These are phyloP conservation scores for Echeneis naucrates DNA, from an alignment of 2,797 vertebrate genomes.

Conservation along the genomic window DNA sequence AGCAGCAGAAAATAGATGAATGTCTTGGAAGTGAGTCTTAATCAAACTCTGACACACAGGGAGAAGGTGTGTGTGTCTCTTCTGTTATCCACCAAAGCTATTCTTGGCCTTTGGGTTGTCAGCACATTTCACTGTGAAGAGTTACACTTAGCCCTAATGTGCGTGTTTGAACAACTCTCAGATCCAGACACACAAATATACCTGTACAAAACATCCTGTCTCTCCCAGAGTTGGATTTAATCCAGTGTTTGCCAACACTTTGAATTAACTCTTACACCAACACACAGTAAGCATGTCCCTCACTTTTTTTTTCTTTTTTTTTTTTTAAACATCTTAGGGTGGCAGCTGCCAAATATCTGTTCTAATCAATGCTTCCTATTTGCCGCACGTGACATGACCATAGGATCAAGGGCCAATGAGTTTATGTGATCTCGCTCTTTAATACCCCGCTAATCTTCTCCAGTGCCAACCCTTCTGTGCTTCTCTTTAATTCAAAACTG, in stretches of 20 bases:
- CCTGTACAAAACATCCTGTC: constrained; percentile 14
- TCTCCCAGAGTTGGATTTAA: constrained; percentile 31
- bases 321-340: constrained; percentile 34
- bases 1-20: constrained; percentile 66
- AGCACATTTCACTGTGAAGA: constrained; percentile 79
- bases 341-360: constrained; percentile 52
- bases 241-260: constrained; percentile 37
- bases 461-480: constrained; percentile 7
- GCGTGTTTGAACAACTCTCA: constrained; percentile 52
- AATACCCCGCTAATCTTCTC: constrained; percentile 30
- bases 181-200: constrained; percentile 38
- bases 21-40: constrained; percentile 52
- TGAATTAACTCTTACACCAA: constrained; percentile 33
- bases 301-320: constrained; percentile 25
- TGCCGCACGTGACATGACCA: constrained; percentile 41
- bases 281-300: constrained; percentile 15
- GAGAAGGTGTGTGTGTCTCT: constrained; percentile 59
- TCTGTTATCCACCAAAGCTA: constrained; percentile 76
- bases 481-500: constrained; percentile 5
- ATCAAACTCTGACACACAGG: constrained; percentile 64
- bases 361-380: constrained; percentile 61
- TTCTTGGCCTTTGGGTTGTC: constrained; percentile 77
- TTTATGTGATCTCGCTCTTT: constrained; percentile 22
- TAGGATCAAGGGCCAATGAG: constrained; percentile 18
- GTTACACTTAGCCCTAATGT: constrained; percentile 73